A percentile compares a stretch with the other conserved stretches of the same genome.
phyloP scores from a whole-genome alignment of 1,140 invertebrate genomes.

The Apis laboriosa region DNA sequence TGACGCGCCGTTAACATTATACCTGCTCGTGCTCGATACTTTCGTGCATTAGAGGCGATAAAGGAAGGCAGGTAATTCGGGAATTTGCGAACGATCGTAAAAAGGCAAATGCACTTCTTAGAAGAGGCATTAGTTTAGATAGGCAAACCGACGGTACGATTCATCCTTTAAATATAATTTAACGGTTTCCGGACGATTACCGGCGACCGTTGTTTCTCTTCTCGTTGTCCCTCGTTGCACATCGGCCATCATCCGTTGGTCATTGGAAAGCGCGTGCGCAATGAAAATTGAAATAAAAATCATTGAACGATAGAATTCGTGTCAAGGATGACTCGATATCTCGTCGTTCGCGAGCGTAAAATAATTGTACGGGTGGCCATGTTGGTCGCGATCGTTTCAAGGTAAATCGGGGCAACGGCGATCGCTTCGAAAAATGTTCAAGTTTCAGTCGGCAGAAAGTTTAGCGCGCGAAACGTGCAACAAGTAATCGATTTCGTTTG shows the following conservation, averaged over 20 bases:
- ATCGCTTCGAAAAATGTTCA: background rate
- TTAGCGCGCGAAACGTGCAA: background rate
- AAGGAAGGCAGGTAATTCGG: background rate
- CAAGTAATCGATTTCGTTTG: conserved; percentile 6
- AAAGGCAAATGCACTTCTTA: conserved; percentile 31
- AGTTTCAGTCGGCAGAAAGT: background rate
- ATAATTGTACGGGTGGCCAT: background rate
- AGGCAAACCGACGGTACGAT: background rate
- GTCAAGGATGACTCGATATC: conserved; percentile 18
- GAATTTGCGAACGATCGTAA: conserved; percentile 9
- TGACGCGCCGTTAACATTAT: background rate
- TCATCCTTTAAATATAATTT: background rate
- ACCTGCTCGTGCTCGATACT: background rate
- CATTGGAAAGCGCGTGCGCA: background rate
- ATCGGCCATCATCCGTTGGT: background rate
- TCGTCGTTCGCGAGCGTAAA: background rate
- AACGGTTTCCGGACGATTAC: conserved; percentile 1
- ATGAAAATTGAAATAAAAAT: conserved; percentile 15
- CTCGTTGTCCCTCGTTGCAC: background rate
- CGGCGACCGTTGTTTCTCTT: background rate
- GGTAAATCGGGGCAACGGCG: background rate
- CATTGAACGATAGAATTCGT: background rate
- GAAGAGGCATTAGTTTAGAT: conserved; percentile 15
- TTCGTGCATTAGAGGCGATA: background rate
- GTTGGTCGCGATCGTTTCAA: background rate